Percentiles rank a stretch among this genome's conserved stretches.
Evolutionary conservation across 92 coral and sea anemone species (phyloP).

Genomic region (Epizoanthus rinbou): DNA sequence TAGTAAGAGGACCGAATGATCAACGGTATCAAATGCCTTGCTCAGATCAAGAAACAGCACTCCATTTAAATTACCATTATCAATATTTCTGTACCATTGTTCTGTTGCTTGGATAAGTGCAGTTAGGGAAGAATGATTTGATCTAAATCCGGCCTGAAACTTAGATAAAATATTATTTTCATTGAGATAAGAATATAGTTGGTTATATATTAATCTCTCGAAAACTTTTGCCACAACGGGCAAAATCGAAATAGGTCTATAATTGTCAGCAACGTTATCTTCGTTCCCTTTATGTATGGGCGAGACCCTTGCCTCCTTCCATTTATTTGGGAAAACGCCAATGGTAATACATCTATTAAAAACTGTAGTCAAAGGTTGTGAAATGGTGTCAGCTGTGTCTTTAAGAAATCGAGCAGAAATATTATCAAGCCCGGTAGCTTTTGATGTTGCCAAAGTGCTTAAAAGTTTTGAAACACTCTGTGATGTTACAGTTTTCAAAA

Average conservation of each 20-base stretch:
- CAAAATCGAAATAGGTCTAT: slow-evolving; percentile 24
- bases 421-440: slow-evolving; percentile 9
- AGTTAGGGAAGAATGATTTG: slow-evolving; percentile 23
- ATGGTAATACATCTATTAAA: not conserved
- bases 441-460: not conserved
- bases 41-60: slow-evolving; percentile 20
- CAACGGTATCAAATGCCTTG: not conserved
- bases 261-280: slow-evolving; percentile 1
- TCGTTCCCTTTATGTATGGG: slow-evolving; percentile 25
- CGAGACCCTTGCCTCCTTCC: slow-evolving; percentile 32
- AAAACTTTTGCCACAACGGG: slow-evolving; percentile 26
- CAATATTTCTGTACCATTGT: slow-evolving; percentile 31
- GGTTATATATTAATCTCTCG: slow-evolving; percentile 26
- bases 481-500: slow-evolving; percentile 18
- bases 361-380: slow-evolving; percentile 7
- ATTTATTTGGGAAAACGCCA: slow-evolving; percentile 21
- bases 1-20: not conserved
- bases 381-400: not conserved
- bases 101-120: slow-evolving; percentile 25
- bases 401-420: slow-evolving; percentile 13
- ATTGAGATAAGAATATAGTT: slow-evolving; percentile 9
- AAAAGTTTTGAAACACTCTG: slow-evolving; percentile 10
- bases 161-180: slow-evolving; percentile 15
- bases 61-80: slow-evolving; percentile 11
- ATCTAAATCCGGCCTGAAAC: slow-evolving; percentile 20